phyloP scores from a whole-genome alignment of 2,797 vertebrate genomes.

The Halcyon leucocephala region DNA sequence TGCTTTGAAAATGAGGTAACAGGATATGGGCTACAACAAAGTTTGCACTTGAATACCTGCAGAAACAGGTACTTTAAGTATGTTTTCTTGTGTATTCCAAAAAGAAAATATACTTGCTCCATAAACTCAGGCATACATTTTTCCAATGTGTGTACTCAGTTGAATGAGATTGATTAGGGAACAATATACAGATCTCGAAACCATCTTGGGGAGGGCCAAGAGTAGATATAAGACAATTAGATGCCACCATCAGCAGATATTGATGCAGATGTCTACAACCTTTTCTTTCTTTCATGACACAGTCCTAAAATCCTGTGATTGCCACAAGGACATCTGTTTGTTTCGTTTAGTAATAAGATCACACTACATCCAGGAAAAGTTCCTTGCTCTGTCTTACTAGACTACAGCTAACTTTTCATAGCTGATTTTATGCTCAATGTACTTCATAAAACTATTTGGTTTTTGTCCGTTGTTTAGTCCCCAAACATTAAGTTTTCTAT shows the following conservation, averaged over 20 bases:
- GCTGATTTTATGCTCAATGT: not conserved
- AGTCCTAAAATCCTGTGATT: slow-evolving; percentile 5
- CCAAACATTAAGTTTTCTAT: slow-evolving; percentile 37
- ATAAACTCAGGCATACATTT: not conserved
- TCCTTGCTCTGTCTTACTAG: not conserved
- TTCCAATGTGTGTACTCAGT: not conserved
- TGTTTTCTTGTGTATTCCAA: not conserved
- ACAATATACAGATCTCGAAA: not conserved
- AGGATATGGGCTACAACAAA: not conserved
- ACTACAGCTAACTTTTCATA: slow-evolving; percentile 39
- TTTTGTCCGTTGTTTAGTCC: slow-evolving; percentile 49
- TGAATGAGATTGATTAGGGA: not conserved
- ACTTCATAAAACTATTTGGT: slow-evolving; percentile 27
- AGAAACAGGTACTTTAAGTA: not conserved
- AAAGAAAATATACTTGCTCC: not conserved
- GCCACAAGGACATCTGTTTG: not conserved
- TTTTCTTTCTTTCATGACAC: not conserved
- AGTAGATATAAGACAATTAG: not conserved
- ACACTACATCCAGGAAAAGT: not conserved
- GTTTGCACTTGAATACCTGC: not conserved
- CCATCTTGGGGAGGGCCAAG: not conserved
- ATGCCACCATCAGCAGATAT: not conserved
- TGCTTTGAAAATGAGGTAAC: not conserved
- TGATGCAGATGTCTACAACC: not conserved
- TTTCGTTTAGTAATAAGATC: not conserved